Evolutionary conservation across 2,888 invertebrate species (phyloP), one percentile per base, ranked within the genome.

Genomic region (Holacanthella duospinosa): DNA sequence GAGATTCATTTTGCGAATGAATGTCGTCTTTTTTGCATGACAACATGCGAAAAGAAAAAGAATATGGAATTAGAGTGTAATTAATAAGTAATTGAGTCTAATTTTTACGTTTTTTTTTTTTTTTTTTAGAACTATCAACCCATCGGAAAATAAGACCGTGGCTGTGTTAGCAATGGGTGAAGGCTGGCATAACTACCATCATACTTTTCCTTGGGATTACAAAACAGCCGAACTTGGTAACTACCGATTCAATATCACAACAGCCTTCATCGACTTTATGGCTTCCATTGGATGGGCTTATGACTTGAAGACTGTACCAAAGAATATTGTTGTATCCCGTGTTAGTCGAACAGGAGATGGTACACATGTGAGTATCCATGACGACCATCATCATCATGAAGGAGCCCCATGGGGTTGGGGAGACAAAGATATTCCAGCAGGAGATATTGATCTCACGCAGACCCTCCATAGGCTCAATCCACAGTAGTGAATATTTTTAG

Each of bases 141-240:
- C 93, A 0, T 80, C 83, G 0, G 86, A 93, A 78, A 92, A 89
- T 76, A 80, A 82, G 69, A 78, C 81, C 1, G 91, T 93, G 0
- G 84, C 89, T 0, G 74, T 87, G 0, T 77, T 83, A 44, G 86
- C 88, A 0, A 80, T 85, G 55, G 87, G 88, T 25, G 87, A 89
- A 75, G 91, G 90, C 16, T 90, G 88, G 86, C 90, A 91, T 77
- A 91, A 91, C 79, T 91, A 89, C 77, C 91, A 91, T 74, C 91
- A 91, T 77, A 86, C 86, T 25, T 91, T 91, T 78, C 90, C 91
- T 0, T 88, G 87, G 85, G 82, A 82, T 74, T 82, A 82, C 75
- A 75, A 79, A 58, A 79, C 82, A 1, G 78, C 80, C 44, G 82
- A 82, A 73, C 76, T 77, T 63, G 80, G 80, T 0, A 72, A 73